phyloP scores from a whole-genome alignment of 2,888 invertebrate species.

The Rutpela maculata region DNA sequence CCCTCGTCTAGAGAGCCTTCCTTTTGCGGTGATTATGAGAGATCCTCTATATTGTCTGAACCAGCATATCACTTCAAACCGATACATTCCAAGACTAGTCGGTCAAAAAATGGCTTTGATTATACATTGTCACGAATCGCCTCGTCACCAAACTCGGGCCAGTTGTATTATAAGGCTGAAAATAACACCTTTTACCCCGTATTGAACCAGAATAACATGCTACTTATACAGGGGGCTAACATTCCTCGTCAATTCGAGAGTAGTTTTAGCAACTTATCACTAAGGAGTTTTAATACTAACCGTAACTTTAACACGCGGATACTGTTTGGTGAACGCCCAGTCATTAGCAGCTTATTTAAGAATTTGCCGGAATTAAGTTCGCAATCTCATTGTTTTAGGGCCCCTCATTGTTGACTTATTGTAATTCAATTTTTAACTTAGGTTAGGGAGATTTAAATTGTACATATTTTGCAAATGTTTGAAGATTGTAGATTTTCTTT shows the following conservation, averaged over 20 bases:
- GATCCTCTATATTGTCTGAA: slow-evolving; percentile 75
- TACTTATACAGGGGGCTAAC: slow-evolving; percentile 49
- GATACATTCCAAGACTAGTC: slow-evolving; percentile 24
- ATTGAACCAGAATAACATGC: slow-evolving; percentile 53
- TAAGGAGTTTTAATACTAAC: slow-evolving; percentile 27
- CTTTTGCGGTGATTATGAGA: slow-evolving; percentile 76
- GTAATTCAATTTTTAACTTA: not conserved
- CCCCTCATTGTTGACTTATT: slow-evolving; percentile 29
- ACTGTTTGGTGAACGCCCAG: slow-evolving; percentile 44
- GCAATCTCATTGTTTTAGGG: slow-evolving; percentile 27
- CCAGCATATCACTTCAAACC: slow-evolving; percentile 66
- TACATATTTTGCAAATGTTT: not conserved
- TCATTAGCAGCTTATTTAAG: slow-evolving; percentile 46
- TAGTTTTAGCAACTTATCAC: slow-evolving; percentile 43
- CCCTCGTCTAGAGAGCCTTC: slow-evolving; percentile 79
- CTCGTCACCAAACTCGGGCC: not conserved
- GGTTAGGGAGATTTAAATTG: slow-evolving; percentile 2
- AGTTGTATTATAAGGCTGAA: slow-evolving; percentile 49
- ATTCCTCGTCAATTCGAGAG: slow-evolving; percentile 43
- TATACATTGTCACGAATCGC: slow-evolving; percentile 1
- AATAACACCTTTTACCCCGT: slow-evolving; percentile 55
- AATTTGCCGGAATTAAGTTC: slow-evolving; percentile 35
- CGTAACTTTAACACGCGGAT: slow-evolving; percentile 28
- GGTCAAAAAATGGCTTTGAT: not conserved
- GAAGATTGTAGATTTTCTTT: slow-evolving; percentile 2